phyloP scores from a whole-genome alignment of 2,113 vertebrate species.

The Etheostoma cragini region DNA sequence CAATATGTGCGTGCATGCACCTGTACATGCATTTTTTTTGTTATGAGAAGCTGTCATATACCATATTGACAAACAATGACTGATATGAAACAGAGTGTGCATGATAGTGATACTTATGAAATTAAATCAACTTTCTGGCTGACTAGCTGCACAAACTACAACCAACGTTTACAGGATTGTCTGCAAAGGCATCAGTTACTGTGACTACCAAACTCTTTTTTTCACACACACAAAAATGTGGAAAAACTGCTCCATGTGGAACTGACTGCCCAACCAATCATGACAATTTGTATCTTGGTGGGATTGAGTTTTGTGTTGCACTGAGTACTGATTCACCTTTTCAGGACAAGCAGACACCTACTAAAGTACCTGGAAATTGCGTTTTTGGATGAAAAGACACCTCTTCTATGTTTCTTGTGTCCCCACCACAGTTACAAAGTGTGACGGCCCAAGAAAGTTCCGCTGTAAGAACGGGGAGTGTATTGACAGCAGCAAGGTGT shows the following conservation, averaged over 20 bases:
- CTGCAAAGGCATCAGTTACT: background rate
- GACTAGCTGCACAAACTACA: background rate
- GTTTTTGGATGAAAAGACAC: background rate
- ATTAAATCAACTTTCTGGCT: background rate
- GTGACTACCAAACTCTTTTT: background rate
- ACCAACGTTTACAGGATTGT: background rate
- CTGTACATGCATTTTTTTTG: background rate
- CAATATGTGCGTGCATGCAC: background rate
- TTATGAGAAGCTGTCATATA: no score
- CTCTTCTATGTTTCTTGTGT: slow-evolving; percentile 52
- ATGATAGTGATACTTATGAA: background rate
- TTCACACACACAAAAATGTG: background rate
- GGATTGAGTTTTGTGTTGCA: background rate
- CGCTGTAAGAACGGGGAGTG: slow-evolving; percentile 97
- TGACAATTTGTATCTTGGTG: background rate
- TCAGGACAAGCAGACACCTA: background rate
- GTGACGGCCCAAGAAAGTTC: slow-evolving; percentile 92
- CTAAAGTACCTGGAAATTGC: background rate
- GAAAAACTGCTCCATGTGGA: background rate
- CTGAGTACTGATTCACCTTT: background rate
- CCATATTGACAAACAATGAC: background rate
- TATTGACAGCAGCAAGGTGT: slow-evolving; percentile 94
- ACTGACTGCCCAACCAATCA: background rate
- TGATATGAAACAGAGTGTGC: background rate
- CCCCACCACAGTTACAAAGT: slow-evolving; percentile 89